Percentiles rank a stretch among this genome's conserved stretches.
Conservation (phyloP, 2,888 invertebrate species). For the Polydrusus cervinus region DNA sequence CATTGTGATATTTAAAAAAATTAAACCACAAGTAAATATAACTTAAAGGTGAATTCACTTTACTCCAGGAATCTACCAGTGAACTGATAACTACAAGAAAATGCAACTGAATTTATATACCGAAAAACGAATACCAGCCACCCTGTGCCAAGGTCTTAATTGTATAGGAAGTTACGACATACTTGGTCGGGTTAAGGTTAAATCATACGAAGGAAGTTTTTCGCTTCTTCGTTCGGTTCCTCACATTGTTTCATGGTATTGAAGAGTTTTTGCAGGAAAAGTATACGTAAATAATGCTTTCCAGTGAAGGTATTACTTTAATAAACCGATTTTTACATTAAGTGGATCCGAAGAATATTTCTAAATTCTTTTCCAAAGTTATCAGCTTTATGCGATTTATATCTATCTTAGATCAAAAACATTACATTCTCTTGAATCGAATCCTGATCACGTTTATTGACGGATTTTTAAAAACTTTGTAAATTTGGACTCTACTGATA, state of each 20-base stretch:
- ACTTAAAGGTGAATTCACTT: constrained; percentile 2
- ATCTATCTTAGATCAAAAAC: too few relatives aligned
- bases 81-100: constrained; percentile 30
- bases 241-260: constrained; percentile 16
- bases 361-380: too few relatives aligned
- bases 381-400: too few relatives aligned
- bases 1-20: constrained; percentile 32
- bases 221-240: constrained; percentile 19
- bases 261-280: constrained; percentile 29
- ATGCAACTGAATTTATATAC: constrained; percentile 39
- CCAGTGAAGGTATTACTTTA: background rate
- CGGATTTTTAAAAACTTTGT: too few relatives aligned
- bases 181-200: constrained; percentile 48
- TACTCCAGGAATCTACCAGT: background rate
- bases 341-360: too few relatives aligned
- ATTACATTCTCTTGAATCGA: too few relatives aligned
- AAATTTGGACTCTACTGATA: too few relatives aligned
- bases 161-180: constrained; percentile 44
- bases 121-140: constrained; percentile 28
- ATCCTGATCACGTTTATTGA: too few relatives aligned
- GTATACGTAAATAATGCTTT: background rate
- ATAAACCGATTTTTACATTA: too few relatives aligned
- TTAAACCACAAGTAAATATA: too few relatives aligned
- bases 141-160: constrained; percentile 49
- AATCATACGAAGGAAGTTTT: constrained; percentile 25